These are phyloP conservation scores for Tangara arthus DNA, from an alignment of 2,797 vertebrate species.

Conservation along the genomic window DNA sequence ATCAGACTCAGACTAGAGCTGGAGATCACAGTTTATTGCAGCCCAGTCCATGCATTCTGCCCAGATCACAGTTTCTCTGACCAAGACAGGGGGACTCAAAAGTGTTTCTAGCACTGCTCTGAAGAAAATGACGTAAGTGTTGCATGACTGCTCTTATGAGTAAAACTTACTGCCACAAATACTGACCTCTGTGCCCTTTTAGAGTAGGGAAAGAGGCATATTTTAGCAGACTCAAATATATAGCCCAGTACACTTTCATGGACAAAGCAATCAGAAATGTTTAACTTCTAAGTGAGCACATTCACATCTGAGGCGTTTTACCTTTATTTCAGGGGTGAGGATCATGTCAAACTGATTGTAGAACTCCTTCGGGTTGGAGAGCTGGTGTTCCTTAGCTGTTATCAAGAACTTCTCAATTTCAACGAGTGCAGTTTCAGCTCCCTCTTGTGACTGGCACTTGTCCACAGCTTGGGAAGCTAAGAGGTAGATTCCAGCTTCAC, in stretches of 20 bases:
- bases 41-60: too few relatives aligned
- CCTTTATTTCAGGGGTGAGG: conserved; percentile 87
- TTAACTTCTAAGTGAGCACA: not conserved
- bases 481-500: conserved; percentile 92
- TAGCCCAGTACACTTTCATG: not conserved
- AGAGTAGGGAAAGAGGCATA: not conserved
- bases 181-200: not conserved
- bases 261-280: not conserved
- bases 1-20: not conserved
- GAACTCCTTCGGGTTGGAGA: conserved; percentile 85
- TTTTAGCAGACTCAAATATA: not conserved
- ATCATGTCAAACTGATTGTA: conserved; percentile 88
- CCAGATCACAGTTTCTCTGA: not conserved
- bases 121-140: not conserved
- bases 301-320: conserved; percentile 50
- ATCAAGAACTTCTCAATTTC: conserved; percentile 89
- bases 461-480: conserved; percentile 95
- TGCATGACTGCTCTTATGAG: not conserved
- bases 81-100: not conserved
- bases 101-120: not conserved
- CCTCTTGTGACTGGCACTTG: conserved; percentile 95
- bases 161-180: not conserved
- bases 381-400: conserved; percentile 82
- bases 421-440: conserved; percentile 86
- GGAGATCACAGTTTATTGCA: not conserved